Percentiles rank a stretch among this genome's conserved stretches.
Evolutionary conservation across 2,888 invertebrate genomes (phyloP).

Genomic region (Trypoxylon attenuatum): DNA sequence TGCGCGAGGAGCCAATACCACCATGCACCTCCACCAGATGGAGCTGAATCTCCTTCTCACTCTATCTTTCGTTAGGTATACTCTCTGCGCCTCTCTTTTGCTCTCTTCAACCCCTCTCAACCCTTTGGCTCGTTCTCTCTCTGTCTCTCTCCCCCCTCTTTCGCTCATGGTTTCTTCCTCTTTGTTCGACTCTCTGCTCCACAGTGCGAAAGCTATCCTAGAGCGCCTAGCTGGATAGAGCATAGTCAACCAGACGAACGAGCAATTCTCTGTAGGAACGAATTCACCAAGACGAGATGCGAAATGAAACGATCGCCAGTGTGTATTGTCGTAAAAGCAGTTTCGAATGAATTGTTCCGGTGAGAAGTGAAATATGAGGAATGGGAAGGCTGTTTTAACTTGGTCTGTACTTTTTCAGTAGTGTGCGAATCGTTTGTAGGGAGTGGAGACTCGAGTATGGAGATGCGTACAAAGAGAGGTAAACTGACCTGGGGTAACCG

Average conservation of each 20-base stretch:
- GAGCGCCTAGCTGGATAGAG: conserved; percentile 38
- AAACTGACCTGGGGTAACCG: no score
- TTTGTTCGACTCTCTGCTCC: conserved; percentile 12
- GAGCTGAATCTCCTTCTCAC: conserved; percentile 54
- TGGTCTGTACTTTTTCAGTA: no score
- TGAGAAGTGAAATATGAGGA: no score
- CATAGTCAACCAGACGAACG: conserved; percentile 18
- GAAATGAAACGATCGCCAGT: not conserved
- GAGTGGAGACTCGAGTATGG: no score
- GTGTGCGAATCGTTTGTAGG: no score
- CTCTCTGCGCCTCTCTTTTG: conserved; percentile 18
- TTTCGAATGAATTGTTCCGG: not conserved
- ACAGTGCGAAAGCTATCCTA: conserved; percentile 54
- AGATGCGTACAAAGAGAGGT: no score
- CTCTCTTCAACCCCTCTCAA: conserved; percentile 14
- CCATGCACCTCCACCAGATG: conserved; percentile 66
- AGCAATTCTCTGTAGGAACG: conserved; percentile 46
- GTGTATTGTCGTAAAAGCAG: not conserved
- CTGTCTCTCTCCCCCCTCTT: conserved; percentile 16
- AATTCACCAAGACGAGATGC: conserved; percentile 32
- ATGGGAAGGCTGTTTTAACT: no score
- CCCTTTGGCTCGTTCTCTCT: conserved; percentile 29
- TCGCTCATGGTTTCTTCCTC: conserved; percentile 34
- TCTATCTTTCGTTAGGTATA: conserved; percentile 27
- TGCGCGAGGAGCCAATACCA: conserved; percentile 55